Evolutionary conservation across 2,888 invertebrate genomes (phyloP), one percentile per base, ranked within the genome.

Genomic region (Xestoiulus laeticollis): DNA sequence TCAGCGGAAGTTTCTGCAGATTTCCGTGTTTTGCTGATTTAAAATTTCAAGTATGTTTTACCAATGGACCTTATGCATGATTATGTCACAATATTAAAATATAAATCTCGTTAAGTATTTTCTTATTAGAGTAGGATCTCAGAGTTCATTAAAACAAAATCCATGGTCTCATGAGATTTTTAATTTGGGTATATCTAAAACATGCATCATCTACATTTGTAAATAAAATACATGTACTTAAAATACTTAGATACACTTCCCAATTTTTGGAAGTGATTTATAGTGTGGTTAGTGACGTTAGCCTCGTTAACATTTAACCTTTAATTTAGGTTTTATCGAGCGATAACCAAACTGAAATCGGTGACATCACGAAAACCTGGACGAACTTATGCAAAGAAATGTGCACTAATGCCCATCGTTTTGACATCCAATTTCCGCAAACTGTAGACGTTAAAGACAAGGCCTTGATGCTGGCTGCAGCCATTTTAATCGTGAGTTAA

Each of bases 1-100:
- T 78, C 30, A 78, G 78, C 8, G 78, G 78, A 30, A 22, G 78
- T 30, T 78, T 78, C 30, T 78, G 78, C 78, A 78, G 78, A 30
- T 78, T 78, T 78, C 78, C 78, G 12, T 78, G 78, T 30, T 78
- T 78, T 12, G 12, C 22, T 0, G 30, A 78, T 30, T 10, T 78
- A 14, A 78, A 78, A 78, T 78, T 78, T 30, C 10, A 30, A 30
- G 78, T 78, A 78, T 26, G 78, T 78, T 10, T 38, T 38, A 38
- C 33, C 33, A 38, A 38, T 38, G 33, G 33, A 38, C 33, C 33
- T 38, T 38, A 6, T 38, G 33, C 33, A 38, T 38, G 6, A 6
- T 38, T 38, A 38, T 38, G 33, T 38, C 33, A 38, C n/a, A n/a
- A n/a, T n/a, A n/a, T n/a, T n/a, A n/a, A n/a, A n/a, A n/a, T n/a